A percentile compares a stretch with the other conserved stretches of the same genome.
Evolutionary conservation across 2,888 invertebrate genomes (phyloP).

Genomic region (Oithona nana): DNA sequence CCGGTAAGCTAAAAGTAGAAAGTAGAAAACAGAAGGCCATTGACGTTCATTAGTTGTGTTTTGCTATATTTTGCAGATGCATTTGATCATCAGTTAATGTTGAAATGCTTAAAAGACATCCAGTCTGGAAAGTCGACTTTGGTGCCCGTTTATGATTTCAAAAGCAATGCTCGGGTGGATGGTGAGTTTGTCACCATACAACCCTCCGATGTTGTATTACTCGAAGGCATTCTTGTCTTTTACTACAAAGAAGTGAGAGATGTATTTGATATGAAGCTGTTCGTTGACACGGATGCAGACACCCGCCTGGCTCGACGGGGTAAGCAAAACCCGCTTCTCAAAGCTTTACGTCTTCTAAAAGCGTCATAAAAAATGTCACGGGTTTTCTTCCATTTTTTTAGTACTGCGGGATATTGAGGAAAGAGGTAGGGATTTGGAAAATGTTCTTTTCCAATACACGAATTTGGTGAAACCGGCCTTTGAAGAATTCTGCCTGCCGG

Average conservation of each 20-base stretch:
- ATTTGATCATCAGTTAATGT: slow-evolving; percentile 71
- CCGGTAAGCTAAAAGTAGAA: slow-evolving; percentile 41
- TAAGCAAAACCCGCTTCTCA: too few species aligned
- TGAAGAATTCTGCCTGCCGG: slow-evolving; percentile 94
- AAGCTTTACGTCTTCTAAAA: too few species aligned
- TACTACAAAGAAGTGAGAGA: slow-evolving; percentile 40
- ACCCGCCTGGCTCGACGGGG: slow-evolving; percentile 87
- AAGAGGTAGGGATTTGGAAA: slow-evolving; percentile 76
- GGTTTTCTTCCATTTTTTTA: slow-evolving; percentile 29
- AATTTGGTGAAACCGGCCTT: slow-evolving; percentile 98
- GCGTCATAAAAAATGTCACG: not conserved
- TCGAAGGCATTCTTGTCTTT: slow-evolving; percentile 95
- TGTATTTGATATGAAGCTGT: slow-evolving; percentile 94
- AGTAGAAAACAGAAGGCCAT: too few species aligned
- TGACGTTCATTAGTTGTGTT: not conserved
- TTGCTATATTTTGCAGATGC: slow-evolving; percentile 42
- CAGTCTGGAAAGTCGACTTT: slow-evolving; percentile 66
- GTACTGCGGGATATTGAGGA: slow-evolving; percentile 91
- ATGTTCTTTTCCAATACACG: slow-evolving; percentile 89
- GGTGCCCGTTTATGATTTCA: slow-evolving; percentile 84
- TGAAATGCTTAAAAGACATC: slow-evolving; percentile 57
- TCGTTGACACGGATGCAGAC: slow-evolving; percentile 97
- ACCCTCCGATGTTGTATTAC: slow-evolving; percentile 87
- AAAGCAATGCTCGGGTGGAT: slow-evolving; percentile 54
- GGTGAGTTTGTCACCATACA: slow-evolving; percentile 47